Evolutionary conservation across 2,888 invertebrate species (phyloP), one percentile per base, ranked within the genome.

Genomic region (Cybosia mesomella): DNA sequence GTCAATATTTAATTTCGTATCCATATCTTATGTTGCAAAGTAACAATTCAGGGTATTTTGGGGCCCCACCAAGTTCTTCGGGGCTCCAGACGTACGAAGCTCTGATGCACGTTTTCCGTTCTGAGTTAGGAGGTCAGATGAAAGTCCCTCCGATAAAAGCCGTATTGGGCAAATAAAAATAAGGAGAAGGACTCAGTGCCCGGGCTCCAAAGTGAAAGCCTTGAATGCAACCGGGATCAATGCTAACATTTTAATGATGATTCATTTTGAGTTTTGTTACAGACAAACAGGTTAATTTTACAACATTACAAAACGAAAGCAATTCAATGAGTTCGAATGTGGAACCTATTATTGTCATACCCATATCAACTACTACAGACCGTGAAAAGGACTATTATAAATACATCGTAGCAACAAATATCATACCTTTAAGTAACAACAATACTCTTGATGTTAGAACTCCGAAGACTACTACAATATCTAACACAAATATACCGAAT

Each of bases 361-460:
- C 71, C 13, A 54, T 39, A 1, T 43, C 22, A 64, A 69, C 11
- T 10, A 68, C 53, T 0, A 68, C 60, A 32, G 32, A 58, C 24
- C 49, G 61, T 54, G 68, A 64, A 13, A 67, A 70, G 18, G 58
- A 67, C 13, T 80, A 80, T 66, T 80, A 77, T 18, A 77, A 73
- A 63, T 80, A 80, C 54, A 13, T 64, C 28, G 21, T 64, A 28
- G 65, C 64, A 13, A 59, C 58, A 24, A 62, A 66, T 24, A 66
- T 67, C 34, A 58, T 53, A 54, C 63, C 54, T 22, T 39, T 55
- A 24, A 11, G 32, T 3, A 59, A 10, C 13, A 64, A 63, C 24
- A 4, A 57, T 28, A n/a, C 34, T 10, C 24, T 3, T 22, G 9
- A 68, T n/a, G 43, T 36, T 28, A 54, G 8, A 10, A 2, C 15